These are phyloP conservation scores for Oncopeltus fasciatus DNA, from an alignment of 1,140 invertebrate species.

Conservation along the genomic window DNA sequence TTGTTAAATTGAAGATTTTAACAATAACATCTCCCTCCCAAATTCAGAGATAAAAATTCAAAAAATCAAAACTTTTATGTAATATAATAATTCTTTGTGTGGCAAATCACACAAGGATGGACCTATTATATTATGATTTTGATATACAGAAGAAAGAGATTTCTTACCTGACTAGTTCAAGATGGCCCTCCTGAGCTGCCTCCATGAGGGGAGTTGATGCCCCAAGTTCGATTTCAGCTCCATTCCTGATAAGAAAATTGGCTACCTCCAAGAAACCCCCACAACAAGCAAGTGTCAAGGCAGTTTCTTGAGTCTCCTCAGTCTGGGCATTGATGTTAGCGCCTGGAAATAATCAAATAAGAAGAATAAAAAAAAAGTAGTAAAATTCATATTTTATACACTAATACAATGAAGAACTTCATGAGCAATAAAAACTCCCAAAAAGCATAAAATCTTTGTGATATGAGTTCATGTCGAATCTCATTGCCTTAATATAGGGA, in stretches of 20 bases:
- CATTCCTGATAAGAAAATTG: conserved; percentile 87
- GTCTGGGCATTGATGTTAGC: conserved; percentile 96
- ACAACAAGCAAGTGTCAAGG: conserved; percentile 89
- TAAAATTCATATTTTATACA: neutral
- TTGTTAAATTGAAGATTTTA: too few species aligned
- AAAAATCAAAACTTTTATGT: too few species aligned
- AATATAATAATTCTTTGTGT: too few species aligned
- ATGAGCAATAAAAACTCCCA: too few species aligned
- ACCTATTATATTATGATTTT: too few species aligned
- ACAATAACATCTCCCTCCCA: too few species aligned
- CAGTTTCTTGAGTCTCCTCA: conserved; percentile 96
- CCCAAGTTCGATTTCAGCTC: conserved; percentile 88
- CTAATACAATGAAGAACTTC: neutral
- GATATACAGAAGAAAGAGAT: too few species aligned
- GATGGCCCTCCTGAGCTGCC: conserved; percentile 90
- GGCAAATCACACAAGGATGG: too few species aligned
- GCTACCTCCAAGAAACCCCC: conserved; percentile 96
- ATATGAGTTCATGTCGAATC: too few species aligned
- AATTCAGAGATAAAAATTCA: too few species aligned
- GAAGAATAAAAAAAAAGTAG: neutral
- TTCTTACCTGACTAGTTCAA: conserved; percentile 75
- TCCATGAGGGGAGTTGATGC: conserved; percentile 97
- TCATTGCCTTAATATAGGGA: too few species aligned
- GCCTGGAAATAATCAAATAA: conserved; percentile 36
- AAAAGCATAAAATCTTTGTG: too few species aligned